Base-by-base conservation (phyloP, 2,113 vertebrate genomes). In the Anoura caudifer region DNA sequence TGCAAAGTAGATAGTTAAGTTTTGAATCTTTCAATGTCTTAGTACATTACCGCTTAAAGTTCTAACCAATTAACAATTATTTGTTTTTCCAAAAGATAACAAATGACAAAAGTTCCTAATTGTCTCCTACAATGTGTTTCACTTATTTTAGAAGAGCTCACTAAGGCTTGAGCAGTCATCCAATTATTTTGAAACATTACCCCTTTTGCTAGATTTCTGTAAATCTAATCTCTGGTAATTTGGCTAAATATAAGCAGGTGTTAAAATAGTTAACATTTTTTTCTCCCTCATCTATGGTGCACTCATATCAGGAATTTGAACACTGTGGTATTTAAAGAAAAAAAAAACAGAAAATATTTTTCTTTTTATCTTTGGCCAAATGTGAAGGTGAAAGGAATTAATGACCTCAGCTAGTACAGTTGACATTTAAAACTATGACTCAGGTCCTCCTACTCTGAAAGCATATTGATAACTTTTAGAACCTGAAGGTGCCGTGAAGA, bases 391-490 rank as follows among this genome's bases (percentile, higher is more conserved):
- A 97, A 87, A 94, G 70, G 81, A 96, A 95, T 89, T 92, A 85
- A 95, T 96, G 93, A 96, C 85, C 88, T 97, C 88, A 96, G 93
- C 73, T 76, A 81, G 91, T 72, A 67, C 33, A 69, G 86, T 1
- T 98, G 97, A 97, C 96, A 97, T 97, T 97, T 98, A 94, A 94
- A 96, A 97, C 36, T 90, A 59, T 95, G 96, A 97, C 86, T 97
- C 96, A 96, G 82, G 91, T 81, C 93, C 93, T 96, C 97, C 96
- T 43, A 96, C 97, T 93, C 97, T 87, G 75, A 93, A 92, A 95
- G 93, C 87, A 97, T 77, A 97, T 72, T 87, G 96, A 90, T 95
- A 98, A 95, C 38, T 85, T 97, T 88, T 61, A 80, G 94, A 95
- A 88, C 45, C 43, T 86, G 69, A 85, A 97, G 85, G 85, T 80